Evolutionary conservation across 2,888 invertebrate species (phyloP).

Genomic region (Dryomyza anilis): DNA sequence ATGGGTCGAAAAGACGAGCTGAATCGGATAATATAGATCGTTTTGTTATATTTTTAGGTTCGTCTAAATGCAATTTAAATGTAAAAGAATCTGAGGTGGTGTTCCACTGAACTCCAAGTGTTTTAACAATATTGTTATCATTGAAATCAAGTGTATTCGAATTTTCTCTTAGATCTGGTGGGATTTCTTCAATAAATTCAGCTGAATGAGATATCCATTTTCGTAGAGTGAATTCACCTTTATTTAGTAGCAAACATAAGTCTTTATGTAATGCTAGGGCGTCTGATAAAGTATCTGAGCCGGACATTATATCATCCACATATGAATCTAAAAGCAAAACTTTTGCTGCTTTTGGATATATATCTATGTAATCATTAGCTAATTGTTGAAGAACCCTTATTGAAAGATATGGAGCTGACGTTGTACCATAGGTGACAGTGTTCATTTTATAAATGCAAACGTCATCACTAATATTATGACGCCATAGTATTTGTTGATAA

Average conservation of each 20-base stretch:
- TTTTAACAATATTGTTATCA: constrained; percentile 5
- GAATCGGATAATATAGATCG: neutral
- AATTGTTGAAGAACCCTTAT: constrained; percentile 25
- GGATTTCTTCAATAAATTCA: constrained; percentile 10
- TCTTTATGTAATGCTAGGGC: constrained; percentile 18
- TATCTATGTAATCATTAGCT: constrained; percentile 13
- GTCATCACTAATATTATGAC: neutral
- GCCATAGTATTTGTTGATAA: constrained; percentile 34
- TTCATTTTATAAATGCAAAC: constrained; percentile 28
- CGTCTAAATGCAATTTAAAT: constrained; percentile 11
- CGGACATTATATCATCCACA: constrained; percentile 28
- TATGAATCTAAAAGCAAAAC: constrained; percentile 23
- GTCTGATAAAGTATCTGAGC: constrained; percentile 13
- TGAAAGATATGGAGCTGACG: constrained; percentile 22
- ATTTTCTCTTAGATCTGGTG: constrained; percentile 10
- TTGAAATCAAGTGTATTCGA: constrained; percentile 14
- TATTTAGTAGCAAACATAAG: constrained; percentile 15
- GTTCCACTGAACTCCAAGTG: constrained; percentile 22
- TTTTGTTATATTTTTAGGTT: neutral
- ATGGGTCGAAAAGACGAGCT: constrained; percentile 19
- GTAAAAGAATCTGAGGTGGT: constrained; percentile 20
- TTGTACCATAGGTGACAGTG: constrained; percentile 29
- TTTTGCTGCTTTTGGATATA: constrained; percentile 14
- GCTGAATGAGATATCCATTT: constrained; percentile 24
- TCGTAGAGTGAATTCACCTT: constrained; percentile 19